Conservation (phyloP, 1,140 invertebrate species). For the Orius laevigatus region DNA sequence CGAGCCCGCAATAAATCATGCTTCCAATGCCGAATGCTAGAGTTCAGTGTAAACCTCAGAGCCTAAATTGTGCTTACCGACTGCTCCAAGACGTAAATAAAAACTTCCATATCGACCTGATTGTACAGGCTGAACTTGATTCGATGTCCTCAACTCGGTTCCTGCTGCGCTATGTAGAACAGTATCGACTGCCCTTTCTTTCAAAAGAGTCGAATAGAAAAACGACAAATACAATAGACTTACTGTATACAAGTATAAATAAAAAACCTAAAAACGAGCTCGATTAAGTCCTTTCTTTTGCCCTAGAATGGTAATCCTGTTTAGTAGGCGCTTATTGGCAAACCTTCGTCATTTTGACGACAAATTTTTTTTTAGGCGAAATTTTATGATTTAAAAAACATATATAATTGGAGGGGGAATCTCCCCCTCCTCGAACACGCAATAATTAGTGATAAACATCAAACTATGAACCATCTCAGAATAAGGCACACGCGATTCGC, state of each 20-base stretch:
- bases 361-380: background rate
- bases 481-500: no score
- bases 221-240: constrained; percentile 3
- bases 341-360: no score
- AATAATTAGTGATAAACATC: no score
- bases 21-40: constrained; percentile 46
- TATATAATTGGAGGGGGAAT: no score
- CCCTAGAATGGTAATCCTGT: background rate
- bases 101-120: constrained; percentile 41
- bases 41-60: constrained; percentile 1
- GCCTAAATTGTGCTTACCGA: constrained; percentile 6
- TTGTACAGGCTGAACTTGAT: background rate
- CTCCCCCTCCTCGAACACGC: no score
- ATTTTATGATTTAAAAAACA: no score
- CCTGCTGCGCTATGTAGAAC: background rate
- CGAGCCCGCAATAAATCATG: constrained; percentile 49
- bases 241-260: constrained; percentile 8
- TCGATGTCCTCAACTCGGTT: background rate
- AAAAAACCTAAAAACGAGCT: constrained; percentile 9
- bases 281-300: no score
- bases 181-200: constrained; percentile 1
- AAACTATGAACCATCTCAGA: no score
- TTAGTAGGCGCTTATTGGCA: background rate
- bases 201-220: background rate
- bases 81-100: constrained; percentile 63